Percentiles rank a stretch among this genome's conserved stretches.
Conservation (phyloP, 2,797 vertebrate species). For the Lacerta viridis region DNA sequence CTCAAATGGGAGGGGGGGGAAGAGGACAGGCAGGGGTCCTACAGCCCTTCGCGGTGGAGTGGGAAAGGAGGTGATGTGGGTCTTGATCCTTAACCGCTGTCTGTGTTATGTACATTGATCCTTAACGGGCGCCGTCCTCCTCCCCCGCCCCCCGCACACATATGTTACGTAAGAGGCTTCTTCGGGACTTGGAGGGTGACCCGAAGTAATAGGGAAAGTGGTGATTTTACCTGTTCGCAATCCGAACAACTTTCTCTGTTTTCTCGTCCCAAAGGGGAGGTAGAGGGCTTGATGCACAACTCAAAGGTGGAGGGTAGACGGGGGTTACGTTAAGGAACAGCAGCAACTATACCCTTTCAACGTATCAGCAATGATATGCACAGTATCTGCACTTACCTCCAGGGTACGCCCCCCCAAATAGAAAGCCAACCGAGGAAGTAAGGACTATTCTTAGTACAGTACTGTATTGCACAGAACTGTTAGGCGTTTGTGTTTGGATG, state of each 20-base stretch:
- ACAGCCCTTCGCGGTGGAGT: neutral
- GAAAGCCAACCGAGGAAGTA: neutral
- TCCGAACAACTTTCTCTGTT: neutral
- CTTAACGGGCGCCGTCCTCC: neutral
- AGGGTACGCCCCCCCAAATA: neutral
- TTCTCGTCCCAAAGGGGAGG: neutral
- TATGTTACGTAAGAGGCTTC: neutral
- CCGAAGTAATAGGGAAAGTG: neutral
- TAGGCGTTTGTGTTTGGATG: neutral
- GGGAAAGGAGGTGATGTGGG: neutral
- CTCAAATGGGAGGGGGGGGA: neutral
- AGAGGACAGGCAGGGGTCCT: neutral
- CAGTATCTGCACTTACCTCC: too few relatives aligned
- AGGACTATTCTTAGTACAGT: neutral
- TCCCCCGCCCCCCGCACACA: too few relatives aligned
- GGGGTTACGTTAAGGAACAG: neutral
- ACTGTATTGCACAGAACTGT: too few relatives aligned
- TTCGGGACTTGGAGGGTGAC: neutral
- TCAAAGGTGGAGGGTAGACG: too few relatives aligned
- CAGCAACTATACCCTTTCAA: neutral
- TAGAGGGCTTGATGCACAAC: neutral
- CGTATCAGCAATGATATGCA: neutral
- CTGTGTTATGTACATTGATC: neutral
- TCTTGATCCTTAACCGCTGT: neutral
- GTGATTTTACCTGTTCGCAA: neutral